These are phyloP conservation scores for Cyprinodon brontotheroides DNA, from an alignment of 2,113 vertebrate genomes.

Conservation along the genomic window DNA sequence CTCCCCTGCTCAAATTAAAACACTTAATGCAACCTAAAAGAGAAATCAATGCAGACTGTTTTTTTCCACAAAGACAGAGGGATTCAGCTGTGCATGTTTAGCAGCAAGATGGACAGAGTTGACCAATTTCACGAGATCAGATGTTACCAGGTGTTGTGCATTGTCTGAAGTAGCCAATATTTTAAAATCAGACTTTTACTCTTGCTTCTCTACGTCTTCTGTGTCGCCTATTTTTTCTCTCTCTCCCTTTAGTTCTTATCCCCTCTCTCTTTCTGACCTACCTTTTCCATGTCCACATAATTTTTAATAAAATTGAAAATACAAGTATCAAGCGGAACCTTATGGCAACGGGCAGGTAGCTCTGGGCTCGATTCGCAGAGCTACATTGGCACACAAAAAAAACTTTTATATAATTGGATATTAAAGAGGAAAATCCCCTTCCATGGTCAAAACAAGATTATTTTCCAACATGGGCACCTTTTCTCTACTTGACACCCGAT, in stretches of 20 bases:
- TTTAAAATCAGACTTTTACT: neutral
- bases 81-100: neutral
- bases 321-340: no score
- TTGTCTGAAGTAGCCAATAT: neutral
- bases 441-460: neutral
- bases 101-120: no score
- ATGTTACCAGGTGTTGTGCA: neutral
- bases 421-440: neutral
- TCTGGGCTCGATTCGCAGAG: no score
- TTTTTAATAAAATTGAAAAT: no score
- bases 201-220: no score
- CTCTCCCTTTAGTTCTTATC: no score
- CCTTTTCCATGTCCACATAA: no score
- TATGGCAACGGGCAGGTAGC: no score
- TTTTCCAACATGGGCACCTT: neutral
- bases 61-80: neutral
- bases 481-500: constrained; percentile 15
- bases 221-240: no score
- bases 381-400: neutral
- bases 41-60: neutral
- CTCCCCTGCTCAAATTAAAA: no score
- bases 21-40: neutral
- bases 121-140: neutral
- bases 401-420: neutral
- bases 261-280: no score